Conservation (phyloP, 2,113 vertebrate species). For the Shinisaurus crocodilurus region DNA sequence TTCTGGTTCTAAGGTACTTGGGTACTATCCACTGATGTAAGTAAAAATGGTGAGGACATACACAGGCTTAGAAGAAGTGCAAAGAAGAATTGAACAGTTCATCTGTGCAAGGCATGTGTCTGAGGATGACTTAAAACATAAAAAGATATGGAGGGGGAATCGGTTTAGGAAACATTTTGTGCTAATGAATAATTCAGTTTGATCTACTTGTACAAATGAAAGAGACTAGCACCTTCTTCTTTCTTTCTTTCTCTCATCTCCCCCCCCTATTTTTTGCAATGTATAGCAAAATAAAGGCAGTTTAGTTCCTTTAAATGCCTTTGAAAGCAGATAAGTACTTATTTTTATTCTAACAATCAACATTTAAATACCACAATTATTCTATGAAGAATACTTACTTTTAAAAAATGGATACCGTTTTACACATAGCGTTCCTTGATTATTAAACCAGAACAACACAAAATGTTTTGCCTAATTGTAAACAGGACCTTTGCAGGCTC, state of each 20-base stretch:
- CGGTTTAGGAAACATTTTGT: background rate
- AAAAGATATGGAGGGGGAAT: background rate
- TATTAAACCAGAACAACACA: background rate
- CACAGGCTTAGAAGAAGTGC: background rate
- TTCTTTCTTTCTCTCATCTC: background rate
- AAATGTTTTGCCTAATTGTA: constrained; percentile 5
- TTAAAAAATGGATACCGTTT: background rate
- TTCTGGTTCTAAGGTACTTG: background rate
- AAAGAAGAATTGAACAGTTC: background rate
- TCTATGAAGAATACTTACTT: background rate
- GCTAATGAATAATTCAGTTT: constrained; percentile 9
- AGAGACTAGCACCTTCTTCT: background rate
- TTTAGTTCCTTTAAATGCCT: background rate
- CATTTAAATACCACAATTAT: background rate
- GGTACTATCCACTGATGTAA: background rate
- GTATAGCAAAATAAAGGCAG: background rate
- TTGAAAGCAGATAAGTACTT: background rate
- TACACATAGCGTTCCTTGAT: background rate
- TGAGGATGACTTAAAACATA: background rate
- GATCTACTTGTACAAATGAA: constrained; percentile 8
- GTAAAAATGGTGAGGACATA: background rate
- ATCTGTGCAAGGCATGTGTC: background rate
- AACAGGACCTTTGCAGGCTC: background rate
- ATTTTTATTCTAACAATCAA: background rate
- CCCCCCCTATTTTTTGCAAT: background rate